A percentile compares a stretch with the other conserved stretches of the same genome.
Evolutionary conservation across 2,113 vertebrate species (phyloP).

Genomic region (Cynoglossus semilaevis): DNA sequence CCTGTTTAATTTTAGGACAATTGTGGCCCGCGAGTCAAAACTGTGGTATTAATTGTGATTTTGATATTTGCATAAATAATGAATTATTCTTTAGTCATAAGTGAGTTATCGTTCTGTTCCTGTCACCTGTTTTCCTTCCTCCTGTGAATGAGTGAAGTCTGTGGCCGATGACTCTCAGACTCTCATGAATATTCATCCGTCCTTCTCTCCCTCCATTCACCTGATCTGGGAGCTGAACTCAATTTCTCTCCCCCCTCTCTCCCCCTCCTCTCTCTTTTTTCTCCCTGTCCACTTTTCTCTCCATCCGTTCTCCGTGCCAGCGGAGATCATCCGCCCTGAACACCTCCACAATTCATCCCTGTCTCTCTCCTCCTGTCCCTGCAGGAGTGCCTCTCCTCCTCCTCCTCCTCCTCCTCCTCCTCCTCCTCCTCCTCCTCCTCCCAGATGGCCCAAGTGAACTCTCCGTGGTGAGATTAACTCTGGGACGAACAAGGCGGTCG

Average conservation of each 20-base stretch:
- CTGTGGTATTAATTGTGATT: too few relatives aligned
- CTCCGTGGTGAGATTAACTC: constrained; percentile 67
- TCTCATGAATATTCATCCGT: not conserved
- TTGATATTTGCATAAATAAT: too few relatives aligned
- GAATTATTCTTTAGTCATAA: too few relatives aligned
- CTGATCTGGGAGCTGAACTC: constrained; percentile 5
- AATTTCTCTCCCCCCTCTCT: constrained; percentile 1
- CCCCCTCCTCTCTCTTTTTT: constrained; percentile 1
- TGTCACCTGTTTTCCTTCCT: not conserved
- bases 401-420: constrained; percentile 24
- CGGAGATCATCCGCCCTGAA: constrained; percentile 24
- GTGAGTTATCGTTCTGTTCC: not conserved
- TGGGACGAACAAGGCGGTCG: constrained; percentile 51
- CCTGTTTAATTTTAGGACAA: too few relatives aligned
- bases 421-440: constrained; percentile 17
- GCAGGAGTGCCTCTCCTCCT: constrained; percentile 18
- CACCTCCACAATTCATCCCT: constrained; percentile 42
- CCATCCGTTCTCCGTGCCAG: constrained; percentile 32
- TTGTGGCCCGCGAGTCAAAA: too few relatives aligned
- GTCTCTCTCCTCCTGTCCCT: constrained; percentile 31
- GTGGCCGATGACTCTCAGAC: not conserved
- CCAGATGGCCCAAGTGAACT: constrained; percentile 50
- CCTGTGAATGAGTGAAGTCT: too few relatives aligned
- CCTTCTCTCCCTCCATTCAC: not conserved
- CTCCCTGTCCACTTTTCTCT: constrained; percentile 19